Conservation (phyloP, 1,140 invertebrate genomes). For the Formica selysi region DNA sequence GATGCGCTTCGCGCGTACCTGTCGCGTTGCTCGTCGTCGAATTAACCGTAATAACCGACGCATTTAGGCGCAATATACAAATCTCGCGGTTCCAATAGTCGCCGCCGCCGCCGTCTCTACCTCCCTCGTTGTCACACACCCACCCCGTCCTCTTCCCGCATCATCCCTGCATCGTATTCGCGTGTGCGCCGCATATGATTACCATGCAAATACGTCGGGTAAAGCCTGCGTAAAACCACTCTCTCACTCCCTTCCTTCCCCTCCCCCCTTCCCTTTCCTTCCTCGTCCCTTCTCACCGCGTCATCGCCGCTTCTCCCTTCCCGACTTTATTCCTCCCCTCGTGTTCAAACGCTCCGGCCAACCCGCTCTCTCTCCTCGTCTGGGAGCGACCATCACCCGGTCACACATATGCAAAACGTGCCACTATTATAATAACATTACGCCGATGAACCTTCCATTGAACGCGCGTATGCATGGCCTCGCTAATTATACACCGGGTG, state of each 20-base stretch:
- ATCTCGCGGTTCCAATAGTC: constrained; percentile 69
- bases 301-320: constrained; percentile 23
- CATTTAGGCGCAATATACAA: constrained; percentile 82
- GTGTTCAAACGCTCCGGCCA: neutral
- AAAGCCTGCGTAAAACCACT: constrained; percentile 74
- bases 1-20: constrained; percentile 42
- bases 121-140: constrained; percentile 43
- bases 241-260: neutral
- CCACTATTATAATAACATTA: constrained; percentile 86
- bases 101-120: constrained; percentile 47
- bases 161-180: constrained; percentile 70
- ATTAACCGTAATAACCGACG: constrained; percentile 84
- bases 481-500: constrained; percentile 82
- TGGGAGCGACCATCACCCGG: constrained; percentile 64
- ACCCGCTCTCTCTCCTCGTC: neutral
- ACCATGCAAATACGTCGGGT: constrained; percentile 82
- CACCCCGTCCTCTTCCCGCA: neutral
- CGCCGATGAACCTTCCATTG: constrained; percentile 84
- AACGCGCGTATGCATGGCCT: constrained; percentile 80
- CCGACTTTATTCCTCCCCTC: constrained; percentile 34
- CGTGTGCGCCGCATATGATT: constrained; percentile 82
- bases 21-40: constrained; percentile 62
- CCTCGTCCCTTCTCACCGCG: neutral
- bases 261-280: neutral
- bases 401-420: constrained; percentile 84